These are phyloP conservation scores for Homarus americanus DNA, from an alignment of 1,140 invertebrate genomes.

Conservation along the genomic window DNA sequence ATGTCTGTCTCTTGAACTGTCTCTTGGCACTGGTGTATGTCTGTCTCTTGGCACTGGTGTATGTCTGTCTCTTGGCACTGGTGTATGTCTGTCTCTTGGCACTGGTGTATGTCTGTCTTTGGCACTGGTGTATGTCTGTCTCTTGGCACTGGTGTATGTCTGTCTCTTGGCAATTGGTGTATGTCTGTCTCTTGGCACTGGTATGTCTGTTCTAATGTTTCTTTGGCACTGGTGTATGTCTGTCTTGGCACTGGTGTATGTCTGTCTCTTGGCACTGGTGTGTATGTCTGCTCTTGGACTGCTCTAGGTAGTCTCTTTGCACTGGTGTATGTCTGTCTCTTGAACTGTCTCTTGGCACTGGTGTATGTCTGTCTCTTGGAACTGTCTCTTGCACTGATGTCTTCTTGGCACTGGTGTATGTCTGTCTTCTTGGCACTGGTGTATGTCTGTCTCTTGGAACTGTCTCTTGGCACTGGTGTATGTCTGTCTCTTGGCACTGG, in stretches of 20 bases:
- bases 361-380: neutral
- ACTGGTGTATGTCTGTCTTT: neutral
- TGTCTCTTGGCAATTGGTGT: neutral
- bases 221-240: neutral
- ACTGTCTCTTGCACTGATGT: neutral
- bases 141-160: neutral
- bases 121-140: neutral
- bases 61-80: neutral
- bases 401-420: no score
- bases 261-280: neutral
- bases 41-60: no score
- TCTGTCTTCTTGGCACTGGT: no score
- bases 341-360: neutral
- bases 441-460: neutral
- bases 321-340: neutral
- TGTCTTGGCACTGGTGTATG: neutral
- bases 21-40: no score
- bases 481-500: neutral
- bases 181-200: neutral
- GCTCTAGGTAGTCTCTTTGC: neutral
- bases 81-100: neutral
- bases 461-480: neutral
- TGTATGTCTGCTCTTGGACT: neutral
- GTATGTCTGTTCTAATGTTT: neutral
- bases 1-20: no score